A percentile compares a stretch with the other conserved stretches of the same genome.
Evolutionary conservation across 1,140 invertebrate species (phyloP).

Genomic region (Diabrotica virgifera): DNA sequence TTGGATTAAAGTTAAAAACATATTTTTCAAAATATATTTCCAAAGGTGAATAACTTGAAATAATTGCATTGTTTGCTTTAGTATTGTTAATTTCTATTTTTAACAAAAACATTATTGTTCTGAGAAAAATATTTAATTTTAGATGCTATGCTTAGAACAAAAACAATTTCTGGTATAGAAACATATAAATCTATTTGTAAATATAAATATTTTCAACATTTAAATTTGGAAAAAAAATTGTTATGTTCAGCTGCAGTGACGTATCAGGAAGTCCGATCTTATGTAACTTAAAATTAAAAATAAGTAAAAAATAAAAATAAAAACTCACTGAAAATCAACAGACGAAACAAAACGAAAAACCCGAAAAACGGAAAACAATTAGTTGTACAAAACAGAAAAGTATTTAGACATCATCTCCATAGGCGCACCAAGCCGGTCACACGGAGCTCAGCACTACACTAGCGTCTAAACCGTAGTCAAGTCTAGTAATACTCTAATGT

Average conservation of each 20-base stretch:
- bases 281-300: conserved; percentile 1
- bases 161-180: no score
- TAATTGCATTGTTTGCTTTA: no score
- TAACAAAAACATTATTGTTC: no score
- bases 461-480: conserved; percentile 48
- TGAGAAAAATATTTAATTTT: no score
- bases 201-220: no score
- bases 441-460: conserved; percentile 25
- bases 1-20: no score
- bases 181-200: no score
- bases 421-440: conserved; percentile 24
- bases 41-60: no score
- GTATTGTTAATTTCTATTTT: no score
- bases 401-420: conserved; percentile 24
- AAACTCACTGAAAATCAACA: conserved; percentile 24
- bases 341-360: conserved; percentile 14
- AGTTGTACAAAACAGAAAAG: conserved; percentile 9
- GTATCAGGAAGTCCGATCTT: neutral
- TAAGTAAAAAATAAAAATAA: conserved; percentile 18
- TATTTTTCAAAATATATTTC: no score
- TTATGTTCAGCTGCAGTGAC: neutral
- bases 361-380: conserved; percentile 20
- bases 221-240: no score
- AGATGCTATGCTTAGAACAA: no score
- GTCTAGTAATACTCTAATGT: conserved; percentile 51